These are phyloP conservation scores for Stratiomys singularior DNA, from an alignment of 2,888 invertebrate genomes.

Conservation along the genomic window DNA sequence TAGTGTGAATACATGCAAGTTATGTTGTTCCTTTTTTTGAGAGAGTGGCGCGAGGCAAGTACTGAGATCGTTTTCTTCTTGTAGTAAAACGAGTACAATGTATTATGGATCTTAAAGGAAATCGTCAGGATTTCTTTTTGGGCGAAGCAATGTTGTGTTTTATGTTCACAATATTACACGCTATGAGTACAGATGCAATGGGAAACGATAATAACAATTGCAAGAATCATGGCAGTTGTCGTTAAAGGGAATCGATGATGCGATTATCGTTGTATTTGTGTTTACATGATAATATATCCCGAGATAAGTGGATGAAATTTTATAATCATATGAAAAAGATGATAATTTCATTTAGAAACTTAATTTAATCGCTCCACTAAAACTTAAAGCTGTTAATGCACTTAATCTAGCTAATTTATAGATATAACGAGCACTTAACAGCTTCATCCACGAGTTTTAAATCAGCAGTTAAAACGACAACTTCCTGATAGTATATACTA, in stretches of 20 bases:
- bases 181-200: background rate
- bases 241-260: background rate
- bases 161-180: background rate
- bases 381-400: background rate
- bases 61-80: too few relatives aligned
- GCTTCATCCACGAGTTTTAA: constrained; percentile 34
- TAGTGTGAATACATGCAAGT: too few relatives aligned
- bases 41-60: background rate
- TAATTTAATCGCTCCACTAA: too few relatives aligned
- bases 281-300: background rate
- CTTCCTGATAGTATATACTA: constrained; percentile 37
- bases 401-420: constrained; percentile 31
- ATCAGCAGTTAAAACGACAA: constrained; percentile 44
- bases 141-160: background rate
- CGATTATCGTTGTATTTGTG: background rate
- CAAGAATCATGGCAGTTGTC: background rate
- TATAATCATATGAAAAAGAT: too few relatives aligned
- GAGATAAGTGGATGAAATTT: too few relatives aligned
- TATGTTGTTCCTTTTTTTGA: background rate
- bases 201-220: background rate
- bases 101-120: background rate
- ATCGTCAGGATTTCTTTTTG: background rate
- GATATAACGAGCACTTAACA: constrained; percentile 36
- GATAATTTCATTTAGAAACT: too few relatives aligned
- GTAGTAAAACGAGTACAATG: constrained; percentile 6